Percentiles rank a stretch among this genome's conserved stretches.
Conservation (phyloP, 1,140 invertebrate species). For the Pygmarrhopalites habei region DNA sequence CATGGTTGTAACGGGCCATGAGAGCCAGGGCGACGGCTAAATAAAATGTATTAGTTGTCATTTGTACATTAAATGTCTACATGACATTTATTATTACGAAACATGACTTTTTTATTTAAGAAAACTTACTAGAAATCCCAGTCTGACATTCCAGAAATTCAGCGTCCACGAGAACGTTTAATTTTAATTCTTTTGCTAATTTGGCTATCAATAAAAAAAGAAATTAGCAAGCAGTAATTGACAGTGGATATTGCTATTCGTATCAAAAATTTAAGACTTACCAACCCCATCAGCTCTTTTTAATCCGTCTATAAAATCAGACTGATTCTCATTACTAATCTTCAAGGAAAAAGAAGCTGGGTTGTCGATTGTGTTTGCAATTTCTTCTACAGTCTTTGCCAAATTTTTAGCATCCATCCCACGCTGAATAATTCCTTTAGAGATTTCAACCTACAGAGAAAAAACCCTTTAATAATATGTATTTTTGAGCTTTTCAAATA, state of each 20-base stretch:
- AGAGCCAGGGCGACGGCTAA: slow-evolving; percentile 42
- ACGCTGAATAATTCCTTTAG: slow-evolving; percentile 8
- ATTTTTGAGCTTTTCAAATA: no score
- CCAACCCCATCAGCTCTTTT: slow-evolving; percentile 23
- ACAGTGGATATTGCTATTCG: background rate
- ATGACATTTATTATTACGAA: no score
- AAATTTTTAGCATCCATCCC: background rate
- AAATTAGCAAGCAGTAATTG: background rate
- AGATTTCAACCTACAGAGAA: slow-evolving; percentile 24
- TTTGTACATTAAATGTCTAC: no score
- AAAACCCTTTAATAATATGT: background rate
- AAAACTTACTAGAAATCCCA: slow-evolving; percentile 42
- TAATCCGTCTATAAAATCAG: slow-evolving; percentile 29
- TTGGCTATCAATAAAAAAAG: slow-evolving; percentile 16
- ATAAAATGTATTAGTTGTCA: no score
- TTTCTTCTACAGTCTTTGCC: slow-evolving; percentile 14
- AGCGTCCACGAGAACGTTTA: slow-evolving; percentile 43
- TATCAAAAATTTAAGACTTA: slow-evolving; percentile 13
- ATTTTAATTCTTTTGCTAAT: slow-evolving; percentile 12
- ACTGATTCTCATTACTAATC: slow-evolving; percentile 12
- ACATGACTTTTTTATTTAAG: no score
- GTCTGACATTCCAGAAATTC: slow-evolving; percentile 45
- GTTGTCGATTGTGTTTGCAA: slow-evolving; percentile 18
- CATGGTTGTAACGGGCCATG: slow-evolving; percentile 42
- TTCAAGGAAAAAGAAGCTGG: slow-evolving; percentile 4